Base-by-base conservation (phyloP, 37 sponge, comb jelly and placozoan genomes). In the Tethya wilhelma region DNA sequence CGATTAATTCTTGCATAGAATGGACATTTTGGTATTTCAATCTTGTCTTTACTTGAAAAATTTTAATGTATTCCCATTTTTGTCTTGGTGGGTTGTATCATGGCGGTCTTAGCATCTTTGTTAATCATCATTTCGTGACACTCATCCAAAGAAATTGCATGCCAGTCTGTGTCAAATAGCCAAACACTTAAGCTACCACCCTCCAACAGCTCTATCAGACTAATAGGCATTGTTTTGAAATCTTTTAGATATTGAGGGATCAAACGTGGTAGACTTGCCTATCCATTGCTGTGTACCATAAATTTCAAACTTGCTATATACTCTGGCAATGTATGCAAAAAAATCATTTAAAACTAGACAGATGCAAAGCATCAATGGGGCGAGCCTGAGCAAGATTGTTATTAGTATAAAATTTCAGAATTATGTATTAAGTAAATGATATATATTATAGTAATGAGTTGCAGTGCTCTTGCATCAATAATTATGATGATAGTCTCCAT, bases 51-150 rank as follows among this genome's bases (percentile, higher is more conserved):
- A 7, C 59, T 58, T 3, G 59, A 28, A 2, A 28, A 7, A 26
- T 58, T 58, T 9, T 23, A 58, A 2, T 28, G 59, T 23, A 28
- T 42, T 9, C 41, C 23, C 45, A 70, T 70, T 1, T 12, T 9
- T 1, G 20, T n/a, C 2, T 4, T 4, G 9, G 3, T 57, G 9
- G 78, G 78, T 4, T 38, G 78, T 12, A 77, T 28, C 29, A 77
- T 23, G 3, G 78, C 64, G 12, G 39, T 26, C 46, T 77, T 77
- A 1, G 46, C 59, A 55, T 74, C 75, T 57, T 57, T 55, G 38
- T 74, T 74, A 55, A 74, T 74, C 9, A 30, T 56, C 65, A 77
- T 77, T 28, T 74, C 75, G 38, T 74, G 75, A 29, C 42, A 34
- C 34, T 77, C 78, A 44, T 77, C 65, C 28, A 77, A 40, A 26